A percentile compares a stretch with the other conserved stretches of the same genome.
These are phyloP conservation scores for Drosophila affinis DNA, from an alignment of 2,888 invertebrate species.

Conservation along the genomic window DNA sequence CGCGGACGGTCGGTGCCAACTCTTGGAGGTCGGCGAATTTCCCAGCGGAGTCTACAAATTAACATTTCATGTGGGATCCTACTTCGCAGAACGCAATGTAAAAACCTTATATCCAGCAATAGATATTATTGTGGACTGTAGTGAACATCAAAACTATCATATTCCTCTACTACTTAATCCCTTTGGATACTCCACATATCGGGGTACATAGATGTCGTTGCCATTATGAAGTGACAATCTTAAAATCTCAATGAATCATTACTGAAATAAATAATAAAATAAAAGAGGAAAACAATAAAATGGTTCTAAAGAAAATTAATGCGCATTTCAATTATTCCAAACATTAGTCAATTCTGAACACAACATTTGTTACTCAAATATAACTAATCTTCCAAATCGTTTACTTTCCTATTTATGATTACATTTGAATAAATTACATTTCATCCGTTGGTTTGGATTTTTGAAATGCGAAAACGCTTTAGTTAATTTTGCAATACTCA, in stretches of 20 bases:
- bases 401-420: no score
- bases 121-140: conserved; percentile 89
- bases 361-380: no score
- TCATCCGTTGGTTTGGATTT: no score
- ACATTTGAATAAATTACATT: no score
- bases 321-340: background rate
- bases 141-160: conserved; percentile 88
- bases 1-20: conserved; percentile 83
- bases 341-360: no score
- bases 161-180: conserved; percentile 90
- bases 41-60: conserved; percentile 90
- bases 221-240: background rate
- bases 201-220: conserved; percentile 78
- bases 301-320: background rate
- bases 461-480: no score
- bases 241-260: background rate
- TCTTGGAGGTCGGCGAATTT: conserved; percentile 76
- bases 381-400: no score
- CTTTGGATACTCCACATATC: conserved; percentile 90
- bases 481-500: no score
- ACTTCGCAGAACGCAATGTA: conserved; percentile 86
- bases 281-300: background rate
- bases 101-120: conserved; percentile 90
- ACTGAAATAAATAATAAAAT: background rate
- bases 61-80: conserved; percentile 89